Base-by-base conservation (phyloP, 2,888 invertebrate genomes). In the Drosophila cracens region DNA sequence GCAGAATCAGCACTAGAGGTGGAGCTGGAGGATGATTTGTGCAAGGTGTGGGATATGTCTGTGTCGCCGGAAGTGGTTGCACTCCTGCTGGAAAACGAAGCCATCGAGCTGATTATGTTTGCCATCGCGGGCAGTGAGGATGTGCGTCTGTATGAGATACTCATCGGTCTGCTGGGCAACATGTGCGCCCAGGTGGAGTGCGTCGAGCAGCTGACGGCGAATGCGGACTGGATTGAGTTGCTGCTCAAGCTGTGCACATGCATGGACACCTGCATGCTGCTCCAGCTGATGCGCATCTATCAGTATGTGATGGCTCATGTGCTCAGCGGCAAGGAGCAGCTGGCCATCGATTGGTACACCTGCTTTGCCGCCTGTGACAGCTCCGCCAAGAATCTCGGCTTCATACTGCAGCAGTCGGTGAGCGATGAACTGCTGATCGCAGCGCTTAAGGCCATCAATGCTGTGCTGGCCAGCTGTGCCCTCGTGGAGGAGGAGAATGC, bases 21-120 rank as follows among this genome's bases (percentile, higher is more conserved):
- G 69, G 93, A 95, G 1, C 93, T 97, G 56, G 97, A 97, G 93
- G 94, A 95, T 31, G 96, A 97, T 86, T 93, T 97, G 43, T 96
- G 97, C 88, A 95, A 95, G 8, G 92, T 97, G 0, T 97, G 97
- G 97, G 97, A 97, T 82, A 97, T 97, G 97, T 96, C 97, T 0
- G 94, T 96, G 0, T 96, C 97, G 81, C 94, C 95, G 76, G 97
- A 97, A 88, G 96, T 97, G 0, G 96, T 96, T 13, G 89, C 94
- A 49, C 96, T 96, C 87, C 93, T 97, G 16, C 93, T 96, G 64
- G 94, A 95, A 80, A 95, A 96, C 73, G 94, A 96, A 72, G 95
- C 95, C 69, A 93, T 96, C 6, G 95, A 95, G 64, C 60, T 93
- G 1, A 92, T 93, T 27, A 82, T 91, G n/a, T 87, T 82, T 56